Percentiles rank a stretch among this genome's conserved stretches.
Evolutionary conservation across 2,113 vertebrate genomes (phyloP).

Genomic region (Hiodon tergisus): DNA sequence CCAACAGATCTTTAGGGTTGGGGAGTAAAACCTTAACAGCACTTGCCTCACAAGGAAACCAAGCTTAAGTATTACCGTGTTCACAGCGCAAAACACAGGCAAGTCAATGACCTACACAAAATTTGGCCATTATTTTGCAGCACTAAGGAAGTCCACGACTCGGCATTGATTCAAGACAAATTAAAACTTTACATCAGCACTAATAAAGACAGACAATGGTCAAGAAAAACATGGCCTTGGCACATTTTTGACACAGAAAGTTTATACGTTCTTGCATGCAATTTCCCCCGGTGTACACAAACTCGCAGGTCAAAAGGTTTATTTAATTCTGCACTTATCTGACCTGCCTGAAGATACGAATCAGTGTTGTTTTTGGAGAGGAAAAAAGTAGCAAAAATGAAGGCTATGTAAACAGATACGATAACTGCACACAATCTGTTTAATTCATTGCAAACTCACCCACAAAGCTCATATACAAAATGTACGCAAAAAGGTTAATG

Average conservation of each 20-base stretch:
- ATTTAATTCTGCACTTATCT: not conserved
- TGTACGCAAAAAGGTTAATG: constrained; percentile 27
- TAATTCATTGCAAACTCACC: constrained; percentile 31
- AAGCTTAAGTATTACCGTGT: too few relatives aligned
- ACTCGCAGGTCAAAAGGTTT: not conserved
- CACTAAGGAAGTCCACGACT: not conserved
- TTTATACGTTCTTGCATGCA: not conserved
- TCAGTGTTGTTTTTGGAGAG: constrained; percentile 5
- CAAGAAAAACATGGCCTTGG: too few relatives aligned
- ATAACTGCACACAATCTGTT: constrained; percentile 32
- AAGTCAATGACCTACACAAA: too few relatives aligned
- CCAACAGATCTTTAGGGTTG: too few relatives aligned
- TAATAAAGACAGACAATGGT: too few relatives aligned
- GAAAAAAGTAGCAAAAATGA: constrained; percentile 10
- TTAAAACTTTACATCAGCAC: not conserved
- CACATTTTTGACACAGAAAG: constrained; percentile 1
- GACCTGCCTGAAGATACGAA: not conserved
- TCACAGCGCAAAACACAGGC: not conserved
- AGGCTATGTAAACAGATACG: not conserved
- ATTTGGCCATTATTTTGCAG: too few relatives aligned
- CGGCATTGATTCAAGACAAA: not conserved
- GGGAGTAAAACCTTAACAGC: too few relatives aligned
- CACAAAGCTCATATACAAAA: constrained; percentile 13
- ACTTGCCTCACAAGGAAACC: too few relatives aligned
- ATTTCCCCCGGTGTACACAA: not conserved